Base-by-base conservation (phyloP, 2,888 invertebrate genomes). In the Thymelicus acteon region DNA sequence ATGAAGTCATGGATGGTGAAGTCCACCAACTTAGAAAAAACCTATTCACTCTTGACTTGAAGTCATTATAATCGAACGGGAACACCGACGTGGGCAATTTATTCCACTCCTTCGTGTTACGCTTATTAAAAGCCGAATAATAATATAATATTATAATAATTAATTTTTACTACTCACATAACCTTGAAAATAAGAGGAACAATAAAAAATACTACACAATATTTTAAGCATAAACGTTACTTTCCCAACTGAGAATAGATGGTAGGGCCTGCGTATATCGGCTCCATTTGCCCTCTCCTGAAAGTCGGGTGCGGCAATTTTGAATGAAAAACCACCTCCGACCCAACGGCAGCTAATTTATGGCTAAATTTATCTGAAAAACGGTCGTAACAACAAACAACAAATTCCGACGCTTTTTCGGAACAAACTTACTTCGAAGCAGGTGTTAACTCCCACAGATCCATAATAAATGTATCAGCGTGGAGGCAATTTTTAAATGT, bases 351-450 rank as follows among this genome's bases (percentile, higher is more conserved):
- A 73, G 73, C 76, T 85, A 85, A 89, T 89, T 88, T 87, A 89
- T 89, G 72, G 82, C 82, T 82, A 83, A 85, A 89, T 89, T 87
- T 89, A 87, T 88, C 65, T 71, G 65, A 71, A 65, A 64, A 71
- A 60, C 65, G 65, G 49, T 60, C 60, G 8, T 44, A 71, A 71
- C 70, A 60, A 71, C 70, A 70, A 71, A 71, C 65, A 71, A 71
- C 70, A 71, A 71, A 65, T 71, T 60, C 60, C 54, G 40, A 70
- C 64, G 65, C 64, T 71, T 71, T 71, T 71, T 71, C 57, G 63
- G 15, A 49, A 58, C 70, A 60, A 70, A 70, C 60, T 70, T 64
- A 64, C 69, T 70, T 60, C 52, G 63, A 60, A 69, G 69, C 70
- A 70, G 70, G 70, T 70, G 70, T 40, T 70, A 70, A 70, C 70